Evolutionary conservation across 2,113 vertebrate species (phyloP).

Genomic region (Delphinus delphis): DNA sequence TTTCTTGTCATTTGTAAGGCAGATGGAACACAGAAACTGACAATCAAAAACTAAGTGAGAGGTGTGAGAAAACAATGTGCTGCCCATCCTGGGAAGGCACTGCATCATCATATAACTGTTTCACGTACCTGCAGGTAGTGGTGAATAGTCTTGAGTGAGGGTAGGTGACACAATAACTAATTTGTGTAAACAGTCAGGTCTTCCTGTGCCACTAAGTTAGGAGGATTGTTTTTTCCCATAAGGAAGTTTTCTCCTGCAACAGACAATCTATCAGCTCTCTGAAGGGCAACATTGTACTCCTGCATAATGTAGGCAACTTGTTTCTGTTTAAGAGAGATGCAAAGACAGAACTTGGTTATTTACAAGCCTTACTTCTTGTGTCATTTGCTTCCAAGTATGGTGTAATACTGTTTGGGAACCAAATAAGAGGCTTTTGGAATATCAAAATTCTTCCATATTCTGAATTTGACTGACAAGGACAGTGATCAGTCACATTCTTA

Average conservation of each 20-base stretch:
- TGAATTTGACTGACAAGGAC: not conserved
- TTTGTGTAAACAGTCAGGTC: constrained; percentile 83
- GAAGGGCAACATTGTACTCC: constrained; percentile 82
- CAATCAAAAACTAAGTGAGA: not conserved
- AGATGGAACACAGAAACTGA: not conserved
- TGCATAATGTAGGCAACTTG: constrained; percentile 78
- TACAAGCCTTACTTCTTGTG: not conserved
- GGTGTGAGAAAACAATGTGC: not conserved
- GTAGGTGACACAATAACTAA: constrained; percentile 85
- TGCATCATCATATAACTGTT: not conserved
- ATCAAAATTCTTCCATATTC: not conserved
- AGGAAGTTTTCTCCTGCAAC: constrained; percentile 81
- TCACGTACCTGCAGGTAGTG: constrained; percentile 81
- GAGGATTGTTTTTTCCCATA: constrained; percentile 69
- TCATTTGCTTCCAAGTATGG: not conserved
- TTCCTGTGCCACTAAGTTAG: constrained; percentile 79
- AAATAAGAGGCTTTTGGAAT: not conserved
- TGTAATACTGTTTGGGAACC: not conserved
- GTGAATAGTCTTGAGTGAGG: constrained; percentile 81
- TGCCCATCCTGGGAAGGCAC: not conserved
- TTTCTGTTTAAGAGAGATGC: constrained; percentile 74
- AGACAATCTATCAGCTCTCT: constrained; percentile 84
- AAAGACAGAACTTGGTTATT: not conserved
- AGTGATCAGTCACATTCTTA: not conserved
- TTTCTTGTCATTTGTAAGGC: not conserved